phyloP scores from a whole-genome alignment of 1,140 invertebrate genomes.

The Halesus radiatus region DNA sequence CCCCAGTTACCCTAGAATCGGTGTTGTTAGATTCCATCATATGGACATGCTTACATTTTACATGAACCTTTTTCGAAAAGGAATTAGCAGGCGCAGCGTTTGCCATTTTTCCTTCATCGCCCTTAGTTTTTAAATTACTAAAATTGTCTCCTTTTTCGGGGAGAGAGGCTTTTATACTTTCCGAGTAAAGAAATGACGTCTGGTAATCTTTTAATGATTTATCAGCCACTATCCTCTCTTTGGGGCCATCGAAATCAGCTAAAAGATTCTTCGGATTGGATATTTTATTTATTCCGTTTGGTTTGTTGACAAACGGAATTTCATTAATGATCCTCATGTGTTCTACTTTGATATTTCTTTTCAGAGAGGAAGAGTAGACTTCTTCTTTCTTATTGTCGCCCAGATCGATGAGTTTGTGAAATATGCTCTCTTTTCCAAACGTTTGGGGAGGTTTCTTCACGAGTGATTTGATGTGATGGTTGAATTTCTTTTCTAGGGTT shows the following conservation, averaged over 20 bases:
- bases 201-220: conserved; percentile 37
- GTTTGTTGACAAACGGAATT: neutral
- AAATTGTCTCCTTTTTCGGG: neutral
- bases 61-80: neutral
- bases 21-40: conserved; percentile 60
- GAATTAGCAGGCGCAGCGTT: neutral
- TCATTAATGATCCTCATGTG: conserved; percentile 1
- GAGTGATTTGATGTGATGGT: conserved; percentile 48
- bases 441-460: conserved; percentile 47
- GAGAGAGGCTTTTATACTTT: conserved; percentile 34
- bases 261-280: neutral
- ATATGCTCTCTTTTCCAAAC: conserved; percentile 44
- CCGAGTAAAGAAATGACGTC: conserved; percentile 37
- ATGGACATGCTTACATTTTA: conserved; percentile 9
- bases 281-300: neutral
- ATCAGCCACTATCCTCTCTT: neutral
- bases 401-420: conserved; percentile 39
- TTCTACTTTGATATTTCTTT: conserved; percentile 8
- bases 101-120: neutral
- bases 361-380: neutral
- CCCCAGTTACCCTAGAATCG: conserved; percentile 67
- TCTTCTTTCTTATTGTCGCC: conserved; percentile 43
- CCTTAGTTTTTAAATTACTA: neutral
- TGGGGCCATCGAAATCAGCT: neutral
- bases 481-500: conserved; percentile 47